These are phyloP conservation scores for Spisula solida DNA, from an alignment of 2,888 invertebrate genomes.

Conservation along the genomic window DNA sequence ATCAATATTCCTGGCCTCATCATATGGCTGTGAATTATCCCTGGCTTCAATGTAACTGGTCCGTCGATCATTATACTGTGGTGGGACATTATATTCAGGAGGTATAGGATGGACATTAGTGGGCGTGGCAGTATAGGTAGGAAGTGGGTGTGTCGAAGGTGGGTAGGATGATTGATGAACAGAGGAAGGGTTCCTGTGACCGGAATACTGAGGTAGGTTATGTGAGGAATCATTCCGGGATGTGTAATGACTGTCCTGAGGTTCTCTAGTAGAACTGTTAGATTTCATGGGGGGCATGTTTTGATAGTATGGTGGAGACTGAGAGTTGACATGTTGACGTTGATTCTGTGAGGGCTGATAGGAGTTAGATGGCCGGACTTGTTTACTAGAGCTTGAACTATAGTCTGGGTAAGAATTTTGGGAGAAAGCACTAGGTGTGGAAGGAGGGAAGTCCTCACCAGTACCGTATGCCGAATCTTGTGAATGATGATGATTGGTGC, in stretches of 20 bases:
- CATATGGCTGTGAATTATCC: conserved; percentile 33
- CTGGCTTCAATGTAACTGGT: conserved; percentile 51
- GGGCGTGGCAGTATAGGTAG: conserved; percentile 21
- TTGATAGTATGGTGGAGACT: conserved; percentile 52
- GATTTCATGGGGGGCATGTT: conserved; percentile 39
- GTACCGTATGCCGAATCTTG: conserved; percentile 25
- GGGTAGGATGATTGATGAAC: conserved; percentile 52
- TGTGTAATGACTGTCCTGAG: conserved; percentile 44
- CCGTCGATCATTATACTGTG: conserved; percentile 46
- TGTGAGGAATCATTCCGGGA: conserved; percentile 26
- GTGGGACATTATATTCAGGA: conserved; percentile 46
- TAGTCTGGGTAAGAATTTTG: conserved; percentile 20
- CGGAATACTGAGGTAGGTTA: conserved; percentile 33
- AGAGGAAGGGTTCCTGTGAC: conserved; percentile 50
- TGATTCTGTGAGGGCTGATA: conserved; percentile 44
- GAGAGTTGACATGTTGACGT: conserved; percentile 11
- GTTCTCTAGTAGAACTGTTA: conserved; percentile 49
- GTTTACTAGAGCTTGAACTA: conserved; percentile 24
- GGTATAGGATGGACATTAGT: conserved; percentile 20
- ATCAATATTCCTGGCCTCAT: conserved; percentile 15
- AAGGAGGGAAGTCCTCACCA: conserved; percentile 33
- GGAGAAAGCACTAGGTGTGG: conserved; percentile 23
- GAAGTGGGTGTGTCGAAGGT: conserved; percentile 33
- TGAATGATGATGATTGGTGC: conserved; percentile 40
- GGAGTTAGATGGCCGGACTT: background rate